phyloP scores from a whole-genome alignment of 2,888 invertebrate species.

The Conistra vaccinii region DNA sequence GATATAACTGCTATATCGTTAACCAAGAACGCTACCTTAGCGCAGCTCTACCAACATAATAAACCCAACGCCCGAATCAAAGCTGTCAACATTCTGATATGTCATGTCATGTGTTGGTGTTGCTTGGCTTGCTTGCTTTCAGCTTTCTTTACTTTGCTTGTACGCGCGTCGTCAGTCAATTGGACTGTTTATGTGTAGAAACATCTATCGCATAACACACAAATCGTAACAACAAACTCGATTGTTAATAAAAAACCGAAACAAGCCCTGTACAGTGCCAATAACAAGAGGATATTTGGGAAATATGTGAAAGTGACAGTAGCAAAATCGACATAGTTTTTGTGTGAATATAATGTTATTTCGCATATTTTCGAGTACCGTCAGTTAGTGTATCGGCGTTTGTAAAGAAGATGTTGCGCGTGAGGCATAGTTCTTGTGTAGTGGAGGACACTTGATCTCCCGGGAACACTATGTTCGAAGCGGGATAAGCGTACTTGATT shows the following conservation, averaged over 20 bases:
- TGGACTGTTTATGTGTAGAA: constrained; percentile 81
- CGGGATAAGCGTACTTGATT: constrained; percentile 80
- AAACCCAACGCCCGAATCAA: constrained; percentile 56
- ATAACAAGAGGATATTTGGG: constrained; percentile 76
- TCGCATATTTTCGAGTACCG: constrained; percentile 84
- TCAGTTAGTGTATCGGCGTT: constrained; percentile 78
- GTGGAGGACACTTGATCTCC: constrained; percentile 83
- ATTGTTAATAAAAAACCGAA: constrained; percentile 69
- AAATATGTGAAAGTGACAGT: constrained; percentile 87
- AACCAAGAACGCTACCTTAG: constrained; percentile 74
- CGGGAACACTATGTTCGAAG: constrained; percentile 85
- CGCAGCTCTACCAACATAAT: constrained; percentile 71
- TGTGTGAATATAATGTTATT: constrained; percentile 84
- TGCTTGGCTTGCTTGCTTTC: constrained; percentile 84
- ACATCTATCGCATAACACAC: constrained; percentile 78
- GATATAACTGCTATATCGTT: constrained; percentile 19
- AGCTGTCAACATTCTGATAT: constrained; percentile 77
- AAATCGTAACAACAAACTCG: constrained; percentile 77
- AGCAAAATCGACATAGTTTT: constrained; percentile 82
- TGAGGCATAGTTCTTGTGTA: constrained; percentile 76
- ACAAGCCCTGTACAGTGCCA: constrained; percentile 72
- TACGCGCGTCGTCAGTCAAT: constrained; percentile 86
- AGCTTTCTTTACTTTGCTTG: constrained; percentile 87
- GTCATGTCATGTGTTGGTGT: constrained; percentile 84
- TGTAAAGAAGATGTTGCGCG: constrained; percentile 77